Evolutionary conservation across 1,140 invertebrate species (phyloP).

Genomic region (Drosophila ironensis): DNA sequence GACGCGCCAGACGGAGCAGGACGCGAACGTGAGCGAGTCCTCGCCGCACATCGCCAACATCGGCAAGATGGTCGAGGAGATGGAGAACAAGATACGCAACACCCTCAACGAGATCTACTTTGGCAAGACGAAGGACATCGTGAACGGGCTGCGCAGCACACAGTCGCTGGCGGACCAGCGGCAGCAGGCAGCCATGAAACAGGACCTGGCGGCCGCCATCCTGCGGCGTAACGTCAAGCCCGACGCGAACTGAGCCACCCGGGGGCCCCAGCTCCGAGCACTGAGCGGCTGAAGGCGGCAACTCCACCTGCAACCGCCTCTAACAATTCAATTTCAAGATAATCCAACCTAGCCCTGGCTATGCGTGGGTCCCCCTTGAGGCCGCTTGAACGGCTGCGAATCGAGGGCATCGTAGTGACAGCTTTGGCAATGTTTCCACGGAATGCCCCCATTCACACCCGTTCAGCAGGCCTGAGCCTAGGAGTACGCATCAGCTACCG

Average conservation of each 20-base stretch:
- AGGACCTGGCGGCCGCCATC: conserved; percentile 92
- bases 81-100: conserved; percentile 99
- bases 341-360: conserved; percentile 12
- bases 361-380: background rate
- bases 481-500: background rate
- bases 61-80: conserved; percentile 97
- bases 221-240: conserved; percentile 85
- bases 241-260: conserved; percentile 67
- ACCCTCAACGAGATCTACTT: conserved; percentile 99
- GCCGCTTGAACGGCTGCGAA: background rate
- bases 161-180: conserved; percentile 92
- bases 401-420: no score
- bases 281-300: conserved; percentile 32
- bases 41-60: conserved; percentile 99
- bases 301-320: conserved; percentile 23
- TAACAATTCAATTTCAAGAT: conserved; percentile 49
- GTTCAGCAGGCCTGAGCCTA: background rate
- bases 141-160: conserved; percentile 96
- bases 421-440: background rate
- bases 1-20: conserved; percentile 97
- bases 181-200: conserved; percentile 91
- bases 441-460: conserved; percentile 16
- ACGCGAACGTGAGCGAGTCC: conserved; percentile 93
- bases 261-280: conserved; percentile 8
- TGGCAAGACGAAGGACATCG: conserved; percentile 99